These are phyloP conservation scores for Eupristina koningsbergeri DNA, from an alignment of 1,140 invertebrate genomes.

Conservation along the genomic window DNA sequence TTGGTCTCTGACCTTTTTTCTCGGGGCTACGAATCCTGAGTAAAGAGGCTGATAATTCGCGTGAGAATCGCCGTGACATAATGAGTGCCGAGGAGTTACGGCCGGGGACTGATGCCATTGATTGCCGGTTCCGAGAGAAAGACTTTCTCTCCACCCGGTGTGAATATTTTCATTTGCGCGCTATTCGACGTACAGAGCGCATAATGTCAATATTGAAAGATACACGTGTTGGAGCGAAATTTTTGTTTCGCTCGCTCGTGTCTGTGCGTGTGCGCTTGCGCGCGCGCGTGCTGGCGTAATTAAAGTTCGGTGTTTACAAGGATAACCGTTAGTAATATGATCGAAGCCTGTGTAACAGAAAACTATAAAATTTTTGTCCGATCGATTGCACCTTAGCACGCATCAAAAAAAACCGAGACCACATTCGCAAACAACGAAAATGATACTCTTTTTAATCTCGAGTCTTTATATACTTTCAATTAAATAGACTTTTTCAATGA, in stretches of 20 bases:
- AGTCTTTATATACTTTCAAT: too few species aligned
- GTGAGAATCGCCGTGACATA: conserved; percentile 22
- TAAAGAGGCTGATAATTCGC: conserved; percentile 29
- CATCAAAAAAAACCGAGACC: background rate
- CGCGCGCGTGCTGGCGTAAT: background rate
- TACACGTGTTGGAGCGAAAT: too few species aligned
- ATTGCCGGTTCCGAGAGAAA: background rate
- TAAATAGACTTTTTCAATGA: too few species aligned
- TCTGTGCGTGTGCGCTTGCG: background rate
- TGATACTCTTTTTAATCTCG: too few species aligned
- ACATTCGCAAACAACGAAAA: too few species aligned
- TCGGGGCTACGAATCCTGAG: too few species aligned
- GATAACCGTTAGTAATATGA: background rate
- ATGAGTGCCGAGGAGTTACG: background rate
- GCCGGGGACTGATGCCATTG: background rate
- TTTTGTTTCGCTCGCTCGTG: too few species aligned
- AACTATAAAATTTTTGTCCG: background rate
- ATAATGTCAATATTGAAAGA: conserved; percentile 15
- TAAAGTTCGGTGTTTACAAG: background rate
- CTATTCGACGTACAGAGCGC: background rate
- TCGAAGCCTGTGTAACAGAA: background rate
- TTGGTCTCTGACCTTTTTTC: background rate
- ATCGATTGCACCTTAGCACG: background rate
- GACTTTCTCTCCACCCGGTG: background rate
- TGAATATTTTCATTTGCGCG: conserved; percentile 4